Evolutionary conservation across 2,888 invertebrate species (phyloP).

Genomic region (Incurvaria masculella): DNA sequence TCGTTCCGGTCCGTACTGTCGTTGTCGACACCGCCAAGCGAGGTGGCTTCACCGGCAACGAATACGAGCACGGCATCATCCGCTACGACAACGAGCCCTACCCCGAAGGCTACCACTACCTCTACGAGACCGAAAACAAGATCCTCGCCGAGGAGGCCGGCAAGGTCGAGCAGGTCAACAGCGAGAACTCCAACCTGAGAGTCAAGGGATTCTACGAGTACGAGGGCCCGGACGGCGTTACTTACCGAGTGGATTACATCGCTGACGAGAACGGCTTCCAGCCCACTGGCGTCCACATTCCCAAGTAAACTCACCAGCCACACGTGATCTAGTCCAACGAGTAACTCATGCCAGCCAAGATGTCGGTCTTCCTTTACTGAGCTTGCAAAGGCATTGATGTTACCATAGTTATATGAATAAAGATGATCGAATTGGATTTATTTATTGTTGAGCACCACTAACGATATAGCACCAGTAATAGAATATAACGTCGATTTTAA

Average conservation of each 20-base stretch:
- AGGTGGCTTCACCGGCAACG: slow-evolving; percentile 16
- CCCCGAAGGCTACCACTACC: slow-evolving; percentile 44
- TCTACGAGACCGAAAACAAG: slow-evolving; percentile 50
- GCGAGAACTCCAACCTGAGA: slow-evolving; percentile 28
- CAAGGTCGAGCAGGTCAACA: slow-evolving; percentile 33
- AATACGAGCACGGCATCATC: slow-evolving; percentile 43
- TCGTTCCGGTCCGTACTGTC: background rate
- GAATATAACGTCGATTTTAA: too few relatives aligned
- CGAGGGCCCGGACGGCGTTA: slow-evolving; percentile 41
- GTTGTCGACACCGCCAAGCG: slow-evolving; percentile 5
- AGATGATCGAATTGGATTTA: background rate
- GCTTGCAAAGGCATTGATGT: background rate
- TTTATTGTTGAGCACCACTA: too few relatives aligned
- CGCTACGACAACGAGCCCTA: slow-evolving; percentile 35
- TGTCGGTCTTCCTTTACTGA: background rate
- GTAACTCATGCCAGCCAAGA: background rate
- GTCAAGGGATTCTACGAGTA: slow-evolving; percentile 45
- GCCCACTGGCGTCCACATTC: slow-evolving; percentile 36
- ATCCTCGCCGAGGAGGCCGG: slow-evolving; percentile 47
- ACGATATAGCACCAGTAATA: too few relatives aligned
- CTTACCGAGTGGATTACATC: slow-evolving; percentile 47
- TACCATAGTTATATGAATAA: background rate
- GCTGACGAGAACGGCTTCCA: slow-evolving; percentile 47
- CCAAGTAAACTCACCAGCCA: background rate
- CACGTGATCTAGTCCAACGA: background rate